phyloP scores from a whole-genome alignment of 53 echinoderm and acorn worm species.

The Hippasteria phrygiana region DNA sequence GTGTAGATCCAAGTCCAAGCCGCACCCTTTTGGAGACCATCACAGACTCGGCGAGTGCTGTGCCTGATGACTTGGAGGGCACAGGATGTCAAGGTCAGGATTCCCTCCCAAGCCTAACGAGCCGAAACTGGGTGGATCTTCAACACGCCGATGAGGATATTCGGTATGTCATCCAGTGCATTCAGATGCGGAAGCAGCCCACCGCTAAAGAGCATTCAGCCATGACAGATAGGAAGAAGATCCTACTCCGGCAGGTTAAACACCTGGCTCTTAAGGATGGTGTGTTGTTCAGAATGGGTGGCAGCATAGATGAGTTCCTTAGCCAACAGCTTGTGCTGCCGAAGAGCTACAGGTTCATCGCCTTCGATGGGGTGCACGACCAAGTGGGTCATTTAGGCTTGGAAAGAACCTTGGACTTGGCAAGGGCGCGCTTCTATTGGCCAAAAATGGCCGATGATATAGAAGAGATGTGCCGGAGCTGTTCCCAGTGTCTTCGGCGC shows the following conservation, averaged over 20 bases:
- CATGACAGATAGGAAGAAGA: slow-evolving; percentile 10
- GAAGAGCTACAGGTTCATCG: slow-evolving; percentile 6
- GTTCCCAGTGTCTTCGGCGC: slow-evolving; percentile 58
- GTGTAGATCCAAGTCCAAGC: background rate
- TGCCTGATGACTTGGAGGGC: slow-evolving; percentile 26
- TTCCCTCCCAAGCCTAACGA: slow-evolving; percentile 11
- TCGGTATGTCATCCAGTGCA: background rate
- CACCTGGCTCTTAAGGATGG: slow-evolving; percentile 4
- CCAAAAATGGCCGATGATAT: slow-evolving; percentile 63
- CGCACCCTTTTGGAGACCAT: slow-evolving; percentile 54
- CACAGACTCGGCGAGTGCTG: slow-evolving; percentile 37
- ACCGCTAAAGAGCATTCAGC: background rate
- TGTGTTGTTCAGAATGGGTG: background rate
- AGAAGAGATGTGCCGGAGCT: slow-evolving; percentile 42
- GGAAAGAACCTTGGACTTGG: slow-evolving; percentile 74
- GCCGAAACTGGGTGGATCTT: slow-evolving; percentile 21
- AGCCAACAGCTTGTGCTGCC: slow-evolving; percentile 61
- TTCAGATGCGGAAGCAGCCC: background rate
- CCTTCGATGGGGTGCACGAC: slow-evolving; percentile 63
- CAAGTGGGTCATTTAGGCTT: slow-evolving; percentile 70
- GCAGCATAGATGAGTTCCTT: background rate
- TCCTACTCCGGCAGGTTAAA: slow-evolving; percentile 24
- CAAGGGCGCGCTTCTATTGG: slow-evolving; percentile 73
- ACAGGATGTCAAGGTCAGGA: slow-evolving; percentile 32
- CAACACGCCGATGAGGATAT: slow-evolving; percentile 48